These are phyloP conservation scores for Pinctada fucata DNA, from an alignment of 2,888 invertebrate species.

Conservation along the genomic window DNA sequence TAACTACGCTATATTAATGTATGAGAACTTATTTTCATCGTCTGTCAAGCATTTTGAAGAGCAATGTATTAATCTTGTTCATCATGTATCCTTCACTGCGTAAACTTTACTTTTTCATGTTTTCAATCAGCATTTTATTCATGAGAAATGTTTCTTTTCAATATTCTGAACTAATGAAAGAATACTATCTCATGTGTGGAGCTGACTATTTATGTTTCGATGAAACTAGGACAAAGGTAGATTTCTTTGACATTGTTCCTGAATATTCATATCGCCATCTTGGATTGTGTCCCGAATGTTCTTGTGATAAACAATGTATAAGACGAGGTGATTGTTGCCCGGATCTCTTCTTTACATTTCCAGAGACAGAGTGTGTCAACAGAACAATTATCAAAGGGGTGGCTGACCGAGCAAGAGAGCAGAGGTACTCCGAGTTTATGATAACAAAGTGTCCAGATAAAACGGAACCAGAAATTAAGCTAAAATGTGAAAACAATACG, in stretches of 20 bases:
- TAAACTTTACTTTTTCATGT: too few species aligned
- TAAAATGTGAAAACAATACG: background rate
- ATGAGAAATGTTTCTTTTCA: too few species aligned
- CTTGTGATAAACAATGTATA: conserved; percentile 2
- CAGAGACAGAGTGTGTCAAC: conserved; percentile 5
- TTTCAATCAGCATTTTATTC: too few species aligned
- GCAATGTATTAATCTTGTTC: too few species aligned
- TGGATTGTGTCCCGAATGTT: background rate
- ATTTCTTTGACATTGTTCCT: background rate
- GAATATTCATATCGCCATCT: background rate
- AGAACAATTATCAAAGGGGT: background rate
- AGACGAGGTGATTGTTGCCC: conserved; percentile 3
- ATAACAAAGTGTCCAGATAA: background rate
- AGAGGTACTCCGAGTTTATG: background rate
- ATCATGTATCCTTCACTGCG: too few species aligned
- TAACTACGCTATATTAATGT: too few species aligned
- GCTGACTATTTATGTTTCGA: background rate
- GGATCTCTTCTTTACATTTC: background rate
- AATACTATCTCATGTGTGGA: conserved; percentile 6
- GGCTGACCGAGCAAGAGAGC: background rate
- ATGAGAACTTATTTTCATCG: too few species aligned
- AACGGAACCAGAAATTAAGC: background rate
- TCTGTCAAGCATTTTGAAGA: too few species aligned
- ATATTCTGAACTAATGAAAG: background rate
- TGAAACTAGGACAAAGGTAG: background rate